Conservation (phyloP, 2,113 vertebrate species). For the Dunckerocampus dactyliophorus region DNA sequence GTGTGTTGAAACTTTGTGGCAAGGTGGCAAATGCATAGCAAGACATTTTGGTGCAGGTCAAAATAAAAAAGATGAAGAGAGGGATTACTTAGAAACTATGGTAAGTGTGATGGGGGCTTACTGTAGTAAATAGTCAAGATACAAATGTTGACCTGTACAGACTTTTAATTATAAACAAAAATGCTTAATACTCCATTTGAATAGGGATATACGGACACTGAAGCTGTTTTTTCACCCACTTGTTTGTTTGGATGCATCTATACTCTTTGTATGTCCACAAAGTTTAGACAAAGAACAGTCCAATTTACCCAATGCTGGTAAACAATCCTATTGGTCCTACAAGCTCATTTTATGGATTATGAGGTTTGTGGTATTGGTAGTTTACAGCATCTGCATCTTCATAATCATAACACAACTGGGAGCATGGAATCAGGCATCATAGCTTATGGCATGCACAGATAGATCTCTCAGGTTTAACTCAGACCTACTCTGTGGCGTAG, state of each 20-base stretch:
- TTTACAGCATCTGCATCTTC: constrained; percentile 59
- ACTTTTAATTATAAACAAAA: too few relatives aligned
- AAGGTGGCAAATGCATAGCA: too few relatives aligned
- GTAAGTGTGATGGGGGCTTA: too few relatives aligned
- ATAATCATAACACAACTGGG: constrained; percentile 55
- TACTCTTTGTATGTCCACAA: too few relatives aligned
- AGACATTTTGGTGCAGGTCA: too few relatives aligned
- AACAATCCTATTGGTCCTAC: constrained; percentile 53
- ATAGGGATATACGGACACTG: too few relatives aligned
- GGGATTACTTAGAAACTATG: too few relatives aligned
- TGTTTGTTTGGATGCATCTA: too few relatives aligned
- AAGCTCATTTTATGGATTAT: constrained; percentile 66
- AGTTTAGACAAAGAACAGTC: constrained; percentile 10
- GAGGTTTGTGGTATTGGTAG: constrained; percentile 68
- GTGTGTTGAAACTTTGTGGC: too few relatives aligned
- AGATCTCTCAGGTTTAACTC: constrained; percentile 44
- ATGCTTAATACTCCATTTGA: neutral
- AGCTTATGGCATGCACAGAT: constrained; percentile 23
- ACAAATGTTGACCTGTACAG: neutral
- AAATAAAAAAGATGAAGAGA: too few relatives aligned
- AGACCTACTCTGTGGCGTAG: neutral
- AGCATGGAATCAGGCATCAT: constrained; percentile 22
- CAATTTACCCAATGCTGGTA: constrained; percentile 48
- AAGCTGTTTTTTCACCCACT: too few relatives aligned
- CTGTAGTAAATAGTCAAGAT: too few relatives aligned